Percentiles rank a stretch among this genome's conserved stretches.
Conservation (phyloP, 2,113 vertebrate genomes). For the Coturnix japonica region DNA sequence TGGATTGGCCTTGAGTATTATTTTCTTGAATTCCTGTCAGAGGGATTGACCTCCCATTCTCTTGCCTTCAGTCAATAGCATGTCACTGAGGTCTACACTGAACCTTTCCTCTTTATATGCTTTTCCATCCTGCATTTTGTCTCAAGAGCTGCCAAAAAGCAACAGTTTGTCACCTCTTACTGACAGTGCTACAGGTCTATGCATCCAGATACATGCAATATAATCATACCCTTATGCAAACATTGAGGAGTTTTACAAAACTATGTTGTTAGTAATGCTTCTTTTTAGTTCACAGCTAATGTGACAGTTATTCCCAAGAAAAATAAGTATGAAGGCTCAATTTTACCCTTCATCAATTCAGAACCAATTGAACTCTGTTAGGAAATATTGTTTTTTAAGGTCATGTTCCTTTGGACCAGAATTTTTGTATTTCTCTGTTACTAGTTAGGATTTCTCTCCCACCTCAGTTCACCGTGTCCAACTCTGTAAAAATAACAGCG, state of each 20-base stretch:
- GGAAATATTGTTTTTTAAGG: constrained; percentile 22
- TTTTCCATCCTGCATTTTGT: not conserved
- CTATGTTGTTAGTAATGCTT: not conserved
- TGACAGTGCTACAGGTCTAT: not conserved
- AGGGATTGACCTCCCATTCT: not conserved
- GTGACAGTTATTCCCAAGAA: constrained; percentile 21
- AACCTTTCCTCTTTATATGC: not conserved
- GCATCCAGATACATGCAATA: not conserved
- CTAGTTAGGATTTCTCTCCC: not conserved
- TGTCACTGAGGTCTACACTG: not conserved
- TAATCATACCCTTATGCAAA: not conserved
- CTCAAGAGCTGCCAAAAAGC: not conserved
- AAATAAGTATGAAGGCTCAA: constrained; percentile 20
- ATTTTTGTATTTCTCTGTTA: not conserved
- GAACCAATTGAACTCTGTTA: not conserved
- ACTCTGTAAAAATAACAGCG: not conserved
- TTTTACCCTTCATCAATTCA: constrained; percentile 56
- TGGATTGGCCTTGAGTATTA: not conserved
- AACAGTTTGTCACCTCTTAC: not conserved
- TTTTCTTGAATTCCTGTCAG: not conserved
- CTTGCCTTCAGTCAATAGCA: not conserved
- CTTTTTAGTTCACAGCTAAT: not conserved
- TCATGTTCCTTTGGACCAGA: not conserved
- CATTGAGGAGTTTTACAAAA: not conserved
- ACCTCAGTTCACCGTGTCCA: not conserved